A percentile compares a stretch with the other conserved stretches of the same genome.
phyloP scores from a whole-genome alignment of 2,113 vertebrate species.

The Cebidichthys violaceus region DNA sequence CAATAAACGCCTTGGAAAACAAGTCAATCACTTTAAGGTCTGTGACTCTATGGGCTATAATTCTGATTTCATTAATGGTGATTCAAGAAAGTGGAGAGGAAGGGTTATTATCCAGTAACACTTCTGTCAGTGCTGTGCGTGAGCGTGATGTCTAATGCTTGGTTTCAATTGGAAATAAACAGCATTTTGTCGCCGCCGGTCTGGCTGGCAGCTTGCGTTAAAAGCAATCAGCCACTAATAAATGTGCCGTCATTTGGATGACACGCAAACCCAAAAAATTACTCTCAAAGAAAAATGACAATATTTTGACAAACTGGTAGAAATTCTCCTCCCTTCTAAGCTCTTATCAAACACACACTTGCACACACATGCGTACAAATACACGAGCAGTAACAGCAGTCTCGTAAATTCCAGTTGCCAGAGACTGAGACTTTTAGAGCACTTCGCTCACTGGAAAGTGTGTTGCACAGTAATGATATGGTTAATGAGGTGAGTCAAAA shows the following conservation, averaged over 20 bases:
- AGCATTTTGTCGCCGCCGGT: slow-evolving; percentile 53
- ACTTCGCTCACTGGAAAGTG: slow-evolving; percentile 26
- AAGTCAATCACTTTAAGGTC: slow-evolving; percentile 63
- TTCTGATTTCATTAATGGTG: slow-evolving; percentile 58
- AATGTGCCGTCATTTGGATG: slow-evolving; percentile 62
- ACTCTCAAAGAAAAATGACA: slow-evolving; percentile 40
- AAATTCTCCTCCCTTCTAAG: slow-evolving; percentile 51
- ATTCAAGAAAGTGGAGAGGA: slow-evolving; percentile 47
- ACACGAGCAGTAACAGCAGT: slow-evolving; percentile 2
- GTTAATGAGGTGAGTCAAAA: slow-evolving; percentile 69
- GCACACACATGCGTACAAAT: slow-evolving; percentile 6
- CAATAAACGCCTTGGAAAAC: slow-evolving; percentile 87
- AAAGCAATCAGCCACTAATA: slow-evolving; percentile 75
- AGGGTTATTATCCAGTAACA: slow-evolving; percentile 62
- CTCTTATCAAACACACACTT: slow-evolving; percentile 16
- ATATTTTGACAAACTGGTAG: slow-evolving; percentile 68
- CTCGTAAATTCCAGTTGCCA: slow-evolving; percentile 32
- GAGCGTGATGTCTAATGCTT: slow-evolving; percentile 49
- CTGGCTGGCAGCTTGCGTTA: slow-evolving; percentile 56
- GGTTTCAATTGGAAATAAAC: slow-evolving; percentile 65
- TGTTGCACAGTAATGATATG: slow-evolving; percentile 58
- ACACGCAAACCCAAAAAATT: slow-evolving; percentile 32
- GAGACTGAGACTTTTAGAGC: slow-evolving; percentile 42
- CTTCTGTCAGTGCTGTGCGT: slow-evolving; percentile 56
- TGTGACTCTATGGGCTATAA: slow-evolving; percentile 52